Base-by-base conservation (phyloP, 2,797 vertebrate genomes). In the Crocidura indochinensis region DNA sequence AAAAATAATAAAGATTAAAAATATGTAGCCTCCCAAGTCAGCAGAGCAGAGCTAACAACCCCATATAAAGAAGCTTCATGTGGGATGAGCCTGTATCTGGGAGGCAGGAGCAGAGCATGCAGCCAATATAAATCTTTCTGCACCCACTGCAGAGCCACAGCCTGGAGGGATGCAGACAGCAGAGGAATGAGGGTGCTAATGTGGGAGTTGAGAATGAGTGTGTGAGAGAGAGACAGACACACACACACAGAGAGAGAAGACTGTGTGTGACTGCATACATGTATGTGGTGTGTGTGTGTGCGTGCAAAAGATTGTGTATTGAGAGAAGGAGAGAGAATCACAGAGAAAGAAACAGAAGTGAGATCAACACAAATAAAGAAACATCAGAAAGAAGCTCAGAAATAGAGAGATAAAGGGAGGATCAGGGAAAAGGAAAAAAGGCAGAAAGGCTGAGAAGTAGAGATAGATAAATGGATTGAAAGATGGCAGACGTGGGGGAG, bases 21-120 rank as follows among this genome's bases (percentile, higher is more conserved):
- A 97, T 97, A 95, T 64, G 93, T 93, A 94, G 94, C 97, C 97
- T 95, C 95, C 93, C 94, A 87, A 97, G 97, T 95, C 97, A 97
- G 95, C 94, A 75, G 92, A 97, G 96, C 95, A 96, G 96, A 94
- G 94, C 95, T 94, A 97, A 98, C 94, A 96, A 69, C 92, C 91
- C 95, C 92, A 44, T 24, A 94, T 83, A 93, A 97, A 98, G 96
- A 85, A 94, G 95, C 96, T 97, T 92, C 86, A 94, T 91, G 94
- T 96, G 96, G 95, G 26, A 38, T 89, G 95, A 86, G 89, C 91
- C 75, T 8, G 92, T 84, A 94, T 95, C 88, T 95, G 92, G 96
- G 95, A 96, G 96, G 94, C 95, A 71, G 95, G 88, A 92, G 94
- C 86, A 31, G 91, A 71, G 95, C 93, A 78, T 87, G 92, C 95